Conservation (phyloP, 1,140 invertebrate genomes). For the Drosophila micromelanica region DNA sequence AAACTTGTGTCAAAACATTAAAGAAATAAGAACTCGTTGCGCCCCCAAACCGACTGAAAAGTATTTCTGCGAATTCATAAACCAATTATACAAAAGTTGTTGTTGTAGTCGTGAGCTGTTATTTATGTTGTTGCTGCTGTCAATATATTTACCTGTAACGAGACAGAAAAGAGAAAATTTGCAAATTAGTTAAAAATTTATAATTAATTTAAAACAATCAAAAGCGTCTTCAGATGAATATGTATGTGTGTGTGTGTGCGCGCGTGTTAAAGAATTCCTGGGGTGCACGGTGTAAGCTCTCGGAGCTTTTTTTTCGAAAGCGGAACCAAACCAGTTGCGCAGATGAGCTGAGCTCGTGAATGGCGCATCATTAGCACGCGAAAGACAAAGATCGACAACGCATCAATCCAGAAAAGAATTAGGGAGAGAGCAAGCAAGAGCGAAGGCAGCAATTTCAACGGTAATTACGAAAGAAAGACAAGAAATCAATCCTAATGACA, state of each 20-base stretch:
- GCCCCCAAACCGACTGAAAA: constrained; percentile 2
- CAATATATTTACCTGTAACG: constrained; percentile 71
- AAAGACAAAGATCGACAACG: constrained; percentile 25
- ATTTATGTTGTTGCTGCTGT: constrained; percentile 2
- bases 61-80: constrained; percentile 22
- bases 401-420: not conserved
- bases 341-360: constrained; percentile 5
- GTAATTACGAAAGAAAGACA: constrained; percentile 36
- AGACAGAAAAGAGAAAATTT: constrained; percentile 76
- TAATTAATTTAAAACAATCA: constrained; percentile 60
- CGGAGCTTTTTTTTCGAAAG: constrained; percentile 66
- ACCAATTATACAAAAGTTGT: constrained; percentile 27
- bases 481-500: constrained; percentile 38
- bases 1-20: constrained; percentile 19
- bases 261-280: constrained; percentile 59
- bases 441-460: constrained; percentile 25
- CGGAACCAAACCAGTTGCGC: constrained; percentile 76
- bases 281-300: constrained; percentile 37
- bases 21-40: constrained; percentile 18
- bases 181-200: constrained; percentile 73
- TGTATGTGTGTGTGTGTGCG: constrained; percentile 10
- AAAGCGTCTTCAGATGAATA: constrained; percentile 12
- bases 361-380: constrained; percentile 32
- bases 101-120: constrained; percentile 9
- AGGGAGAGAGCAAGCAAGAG: not conserved